Evolutionary conservation across 1,140 invertebrate genomes (phyloP), one percentile per base, ranked within the genome.

Genomic region (Rhizoglyphus robini): DNA sequence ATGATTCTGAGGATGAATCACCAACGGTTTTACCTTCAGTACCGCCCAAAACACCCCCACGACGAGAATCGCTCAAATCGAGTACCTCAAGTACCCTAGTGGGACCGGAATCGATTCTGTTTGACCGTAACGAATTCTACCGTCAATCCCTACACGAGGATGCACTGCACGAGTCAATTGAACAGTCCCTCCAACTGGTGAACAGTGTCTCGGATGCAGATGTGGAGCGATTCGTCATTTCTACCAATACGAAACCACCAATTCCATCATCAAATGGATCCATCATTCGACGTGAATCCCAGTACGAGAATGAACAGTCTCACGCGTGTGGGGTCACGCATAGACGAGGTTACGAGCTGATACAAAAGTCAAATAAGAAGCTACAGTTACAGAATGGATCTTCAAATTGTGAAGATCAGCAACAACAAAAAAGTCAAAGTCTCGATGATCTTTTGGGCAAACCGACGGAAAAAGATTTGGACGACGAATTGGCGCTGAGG

Each of bases 161-260:
- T 20, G n/a, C 29, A 34, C 30, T 60, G 25, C 58, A 60, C 29
- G 58, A 60, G 29, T 32, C 29, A 13, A 60, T 60, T 60, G 58
- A 60, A 46, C 15, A 13, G 23, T n/a, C 15, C 15, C 30, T 60
- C 27, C 8, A 60, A 46, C 15, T 20, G 29, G 30, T 60, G 30
- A 60, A 60, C 36, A 27, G 27, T 46, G 15, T 60, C 38, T 29
- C 15, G 11, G 38, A 34, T 29, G 27, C n/a, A 60, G 58, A 60
- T 11, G 18, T 34, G 15, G 58, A 60, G 30, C n/a, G 8, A 3
- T 60, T 60, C 30, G 32, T 60, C 13, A 29, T 60, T 23, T 54
- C 51, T 5, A 8, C 51, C 15, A 27, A n/a, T 23, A 27, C 15
- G 3, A 60, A 60, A 27, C 27, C 58, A 38, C 58, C 58, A 41